Evolutionary conservation across 2,888 invertebrate genomes (phyloP), one percentile per base, ranked within the genome.

Genomic region (Chrysina gloriosa): DNA sequence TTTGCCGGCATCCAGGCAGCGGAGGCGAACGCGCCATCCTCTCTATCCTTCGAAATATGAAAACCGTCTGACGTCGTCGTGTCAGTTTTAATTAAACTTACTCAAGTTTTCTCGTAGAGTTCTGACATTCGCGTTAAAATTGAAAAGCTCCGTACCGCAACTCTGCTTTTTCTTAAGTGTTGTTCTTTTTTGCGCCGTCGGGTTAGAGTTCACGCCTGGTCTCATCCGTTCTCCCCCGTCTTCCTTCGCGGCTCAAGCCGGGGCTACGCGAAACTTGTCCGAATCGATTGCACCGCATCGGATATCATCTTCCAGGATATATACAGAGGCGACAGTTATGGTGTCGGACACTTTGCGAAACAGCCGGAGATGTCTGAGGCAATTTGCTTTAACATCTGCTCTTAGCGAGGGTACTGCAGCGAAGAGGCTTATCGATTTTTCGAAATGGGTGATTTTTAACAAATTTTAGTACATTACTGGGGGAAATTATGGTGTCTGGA

Each of bases 61-160:
- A 70, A 72, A 69, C 67, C 68, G 69, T 63, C 69, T 70, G 71
- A 71, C 74, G 70, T 69, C 71, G 23, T 61, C 69, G 69, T 70
- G 73, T 73, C 75, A 70, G 73, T 74, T 76, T 76, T 75, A 76
- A 76, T 75, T 75, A 75, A 75, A 74, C 70, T 75, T 74, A 67
- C 72, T 66, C 70, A 72, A 75, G 72, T 74, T 75, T 72, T 72
- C 71, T 47, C 66, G 66, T 70, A 65, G 73, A 75, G 73, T 75
- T 75, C 72, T 74, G 75, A 75, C 75, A 71, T 75, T 73, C 58
- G 72, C 70, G 71, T 73, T 73, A 70, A 74, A 75, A 74, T 75
- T 74, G 74, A 75, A 75, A 75, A 73, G 73, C 72, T 70, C 39
- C 45, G 64, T 69, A 54, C 69, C 67, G 56, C 65, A 50, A 54